A percentile compares a stretch with the other conserved stretches of the same genome.
Evolutionary conservation across 2,888 invertebrate species (phyloP).

Genomic region (Ischnura elegans): DNA sequence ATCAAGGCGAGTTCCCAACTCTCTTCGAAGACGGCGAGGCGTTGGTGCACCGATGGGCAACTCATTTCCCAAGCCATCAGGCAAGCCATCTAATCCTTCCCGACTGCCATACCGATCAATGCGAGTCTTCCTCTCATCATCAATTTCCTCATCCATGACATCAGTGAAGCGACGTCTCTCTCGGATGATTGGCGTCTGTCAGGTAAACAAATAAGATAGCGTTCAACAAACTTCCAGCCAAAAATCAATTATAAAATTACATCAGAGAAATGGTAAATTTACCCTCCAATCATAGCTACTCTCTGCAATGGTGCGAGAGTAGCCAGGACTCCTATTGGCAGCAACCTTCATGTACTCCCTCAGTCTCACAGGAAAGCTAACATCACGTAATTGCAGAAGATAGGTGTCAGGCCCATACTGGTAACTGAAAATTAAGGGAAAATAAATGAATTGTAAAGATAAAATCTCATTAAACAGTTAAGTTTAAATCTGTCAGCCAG

Average conservation of each 20-base stretch:
- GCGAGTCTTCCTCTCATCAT: conserved; percentile 90
- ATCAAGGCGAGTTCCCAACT: conserved; percentile 91
- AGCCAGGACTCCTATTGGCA: conserved; percentile 86
- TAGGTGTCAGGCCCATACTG: conserved; percentile 98
- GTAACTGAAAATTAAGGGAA: conserved; percentile 82
- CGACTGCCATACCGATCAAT: conserved; percentile 86
- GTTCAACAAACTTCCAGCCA: neutral
- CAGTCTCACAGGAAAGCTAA: conserved; percentile 95
- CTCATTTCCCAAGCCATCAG: conserved; percentile 42
- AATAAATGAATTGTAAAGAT: neutral
- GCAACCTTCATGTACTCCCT: conserved; percentile 98
- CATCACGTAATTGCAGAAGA: conserved; percentile 94
- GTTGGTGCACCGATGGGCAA: neutral
- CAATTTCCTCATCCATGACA: conserved; percentile 97
- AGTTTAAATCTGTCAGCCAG: too few relatives aligned
- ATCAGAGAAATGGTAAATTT: conserved; percentile 70
- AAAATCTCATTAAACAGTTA: too few relatives aligned
- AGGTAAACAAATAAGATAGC: neutral
- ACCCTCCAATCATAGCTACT: conserved; percentile 89
- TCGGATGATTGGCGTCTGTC: conserved; percentile 90
- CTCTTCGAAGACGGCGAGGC: conserved; percentile 86
- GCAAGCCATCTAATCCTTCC: conserved; percentile 24
- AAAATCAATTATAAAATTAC: conserved; percentile 41
- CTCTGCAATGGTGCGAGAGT: conserved; percentile 84
- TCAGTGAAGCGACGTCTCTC: conserved; percentile 95